Evolutionary conservation across 2,113 vertebrate genomes (phyloP).

Genomic region (Electrona antarctica): DNA sequence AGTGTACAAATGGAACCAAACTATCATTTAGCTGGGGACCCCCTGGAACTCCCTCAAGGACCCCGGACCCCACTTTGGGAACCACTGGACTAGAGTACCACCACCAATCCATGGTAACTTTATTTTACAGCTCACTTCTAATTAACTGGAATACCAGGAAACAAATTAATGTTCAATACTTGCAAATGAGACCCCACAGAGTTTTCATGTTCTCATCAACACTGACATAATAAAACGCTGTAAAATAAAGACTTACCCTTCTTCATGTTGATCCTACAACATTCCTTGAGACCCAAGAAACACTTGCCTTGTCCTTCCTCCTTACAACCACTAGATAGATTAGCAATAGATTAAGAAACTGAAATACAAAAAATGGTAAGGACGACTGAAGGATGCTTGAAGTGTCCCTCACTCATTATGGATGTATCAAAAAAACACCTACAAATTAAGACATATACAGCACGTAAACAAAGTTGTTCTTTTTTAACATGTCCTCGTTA

Average conservation of each 20-base stretch:
- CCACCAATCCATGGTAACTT: neutral
- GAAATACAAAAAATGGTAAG: conserved; percentile 2
- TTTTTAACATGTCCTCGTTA: conserved; percentile 11
- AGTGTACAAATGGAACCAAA: too few relatives aligned
- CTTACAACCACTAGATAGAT: neutral
- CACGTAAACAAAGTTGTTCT: conserved; percentile 53
- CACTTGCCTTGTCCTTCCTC: conserved; percentile 2
- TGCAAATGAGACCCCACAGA: neutral
- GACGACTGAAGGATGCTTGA: conserved; percentile 6
- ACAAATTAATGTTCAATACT: neutral
- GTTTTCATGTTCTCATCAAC: neutral
- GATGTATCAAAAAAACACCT: conserved; percentile 30
- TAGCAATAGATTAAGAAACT: neutral
- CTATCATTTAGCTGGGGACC: too few relatives aligned
- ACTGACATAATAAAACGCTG: neutral
- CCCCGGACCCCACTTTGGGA: too few relatives aligned
- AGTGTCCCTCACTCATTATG: conserved; percentile 34
- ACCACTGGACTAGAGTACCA: conserved; percentile 7
- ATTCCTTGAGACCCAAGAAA: neutral
- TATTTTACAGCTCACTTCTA: conserved; percentile 21
- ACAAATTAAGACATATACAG: conserved; percentile 61
- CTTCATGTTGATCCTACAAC: neutral
- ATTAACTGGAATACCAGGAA: conserved; percentile 24
- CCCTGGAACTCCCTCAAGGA: too few relatives aligned
- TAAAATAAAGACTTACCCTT: conserved; percentile 25